Percentiles rank a stretch among this genome's conserved stretches.
phyloP scores from a whole-genome alignment of 1,140 invertebrate genomes.

The Meloidogyne hapla region DNA sequence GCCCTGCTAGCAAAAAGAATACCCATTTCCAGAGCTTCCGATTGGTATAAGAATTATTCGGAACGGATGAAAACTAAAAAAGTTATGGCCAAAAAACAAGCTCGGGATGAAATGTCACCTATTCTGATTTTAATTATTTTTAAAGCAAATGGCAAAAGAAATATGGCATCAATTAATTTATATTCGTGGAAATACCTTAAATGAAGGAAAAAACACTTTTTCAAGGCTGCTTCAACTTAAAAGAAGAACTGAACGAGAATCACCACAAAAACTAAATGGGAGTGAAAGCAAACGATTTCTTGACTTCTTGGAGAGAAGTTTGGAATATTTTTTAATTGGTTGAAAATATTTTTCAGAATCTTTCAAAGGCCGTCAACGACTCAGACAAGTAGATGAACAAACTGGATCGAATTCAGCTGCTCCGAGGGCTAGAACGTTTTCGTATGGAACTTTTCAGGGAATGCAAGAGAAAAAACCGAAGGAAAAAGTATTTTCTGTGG shows the following conservation, averaged over 20 bases:
- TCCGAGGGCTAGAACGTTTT: not conserved
- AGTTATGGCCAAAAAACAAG: not conserved
- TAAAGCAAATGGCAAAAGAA: conserved; percentile 24
- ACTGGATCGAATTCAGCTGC: not conserved
- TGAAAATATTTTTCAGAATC: conserved; percentile 23
- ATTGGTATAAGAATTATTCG: no score
- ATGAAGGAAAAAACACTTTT: not conserved
- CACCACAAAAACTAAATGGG: not conserved
- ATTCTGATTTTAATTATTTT: not conserved
- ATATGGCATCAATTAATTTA: conserved; percentile 35
- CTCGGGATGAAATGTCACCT: not conserved
- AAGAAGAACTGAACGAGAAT: conserved; percentile 17
- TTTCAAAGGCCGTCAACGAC: conserved; percentile 27
- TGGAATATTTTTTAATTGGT: conserved; percentile 4
- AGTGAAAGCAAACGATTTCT: conserved; percentile 17
- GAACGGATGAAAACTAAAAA: no score
- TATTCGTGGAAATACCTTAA: not conserved
- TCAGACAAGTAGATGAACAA: not conserved
- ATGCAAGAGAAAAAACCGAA: not conserved
- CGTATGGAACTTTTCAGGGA: not conserved
- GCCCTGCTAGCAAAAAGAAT: no score
- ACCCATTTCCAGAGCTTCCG: no score
- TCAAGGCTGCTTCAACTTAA: not conserved
- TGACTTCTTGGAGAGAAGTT: conserved; percentile 34
- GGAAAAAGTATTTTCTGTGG: not conserved